These are phyloP conservation scores for Camponotus fellah DNA, from an alignment of 2,888 invertebrate species.

Conservation along the genomic window DNA sequence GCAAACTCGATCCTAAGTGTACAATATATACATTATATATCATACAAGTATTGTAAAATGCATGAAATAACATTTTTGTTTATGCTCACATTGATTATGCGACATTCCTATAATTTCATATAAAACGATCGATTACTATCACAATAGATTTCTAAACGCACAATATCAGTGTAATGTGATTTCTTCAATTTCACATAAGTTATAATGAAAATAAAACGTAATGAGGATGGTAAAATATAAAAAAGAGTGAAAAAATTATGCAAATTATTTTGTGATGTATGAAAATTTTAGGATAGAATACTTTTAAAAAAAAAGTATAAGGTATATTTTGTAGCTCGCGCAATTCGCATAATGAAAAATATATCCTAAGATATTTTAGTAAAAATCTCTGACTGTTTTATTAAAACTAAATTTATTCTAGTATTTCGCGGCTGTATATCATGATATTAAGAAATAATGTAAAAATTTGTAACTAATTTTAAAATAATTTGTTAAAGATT, in stretches of 20 bases:
- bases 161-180: background rate
- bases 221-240: background rate
- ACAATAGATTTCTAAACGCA: background rate
- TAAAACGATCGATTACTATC: background rate
- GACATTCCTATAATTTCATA: constrained; percentile 15
- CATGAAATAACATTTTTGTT: background rate
- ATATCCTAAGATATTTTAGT: background rate
- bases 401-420: constrained; percentile 38
- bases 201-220: background rate
- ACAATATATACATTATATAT: constrained; percentile 9
- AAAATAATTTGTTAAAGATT: background rate
- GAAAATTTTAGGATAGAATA: background rate
- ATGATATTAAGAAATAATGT: background rate
- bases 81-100: background rate
- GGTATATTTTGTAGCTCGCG: background rate
- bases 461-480: background rate
- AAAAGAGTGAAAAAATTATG: background rate
- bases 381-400: constrained; percentile 20
- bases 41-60: background rate
- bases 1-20: background rate
- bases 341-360: background rate
- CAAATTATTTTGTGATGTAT: background rate
- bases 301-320: constrained; percentile 3
- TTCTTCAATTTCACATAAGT: background rate
- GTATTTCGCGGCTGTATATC: background rate